Conservation (phyloP, 2,888 invertebrate species). For the Lutraria lutraria region DNA sequence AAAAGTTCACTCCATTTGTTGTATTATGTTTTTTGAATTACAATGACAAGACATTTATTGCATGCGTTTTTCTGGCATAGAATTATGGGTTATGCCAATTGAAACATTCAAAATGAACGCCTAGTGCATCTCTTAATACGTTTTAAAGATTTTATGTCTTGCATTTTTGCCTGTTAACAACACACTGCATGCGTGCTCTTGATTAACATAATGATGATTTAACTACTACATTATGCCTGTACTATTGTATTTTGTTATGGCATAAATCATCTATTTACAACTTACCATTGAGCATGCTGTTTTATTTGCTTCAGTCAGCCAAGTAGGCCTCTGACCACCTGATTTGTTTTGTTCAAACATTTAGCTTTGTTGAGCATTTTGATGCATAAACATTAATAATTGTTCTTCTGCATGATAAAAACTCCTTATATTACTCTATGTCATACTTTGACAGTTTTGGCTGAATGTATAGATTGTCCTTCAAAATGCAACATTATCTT, state of each 20-base stretch:
- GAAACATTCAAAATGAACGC: neutral
- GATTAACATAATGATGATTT: neutral
- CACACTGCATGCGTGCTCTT: neutral
- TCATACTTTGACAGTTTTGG: too few species aligned
- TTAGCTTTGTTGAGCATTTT: too few species aligned
- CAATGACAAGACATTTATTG: neutral
- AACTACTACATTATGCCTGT: neutral
- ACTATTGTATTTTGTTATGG: neutral
- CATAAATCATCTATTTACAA: neutral
- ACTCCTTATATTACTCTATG: too few species aligned
- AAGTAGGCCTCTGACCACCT: neutral
- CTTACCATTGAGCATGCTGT: neutral
- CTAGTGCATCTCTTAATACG: neutral
- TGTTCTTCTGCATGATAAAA: too few species aligned
- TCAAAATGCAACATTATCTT: too few species aligned
- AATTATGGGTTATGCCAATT: constrained; percentile 1
- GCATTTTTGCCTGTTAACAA: neutral
- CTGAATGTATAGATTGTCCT: too few species aligned
- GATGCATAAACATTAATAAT: too few species aligned
- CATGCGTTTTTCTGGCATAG: neutral
- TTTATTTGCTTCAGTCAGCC: neutral
- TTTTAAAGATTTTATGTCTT: neutral
- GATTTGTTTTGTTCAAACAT: too few species aligned
- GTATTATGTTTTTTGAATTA: neutral
- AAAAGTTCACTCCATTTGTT: neutral